Base-by-base conservation (phyloP, 2,888 invertebrate genomes). In the Antheraea assamensis region DNA sequence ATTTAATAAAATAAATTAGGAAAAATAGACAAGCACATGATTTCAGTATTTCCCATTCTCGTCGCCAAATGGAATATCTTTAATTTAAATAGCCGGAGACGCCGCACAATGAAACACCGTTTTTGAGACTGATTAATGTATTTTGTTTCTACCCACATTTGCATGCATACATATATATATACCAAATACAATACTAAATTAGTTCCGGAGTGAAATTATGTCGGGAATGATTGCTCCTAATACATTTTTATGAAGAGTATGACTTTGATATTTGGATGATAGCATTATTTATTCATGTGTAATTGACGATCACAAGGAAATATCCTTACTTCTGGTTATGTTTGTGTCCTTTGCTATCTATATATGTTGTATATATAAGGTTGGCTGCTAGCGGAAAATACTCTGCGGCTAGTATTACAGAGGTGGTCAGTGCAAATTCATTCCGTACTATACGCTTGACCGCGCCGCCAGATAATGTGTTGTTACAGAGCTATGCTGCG, bases 381-480 rank as follows among this genome's bases (percentile, higher is more conserved):
- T 21, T 73, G 27, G 70, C 21, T 27, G 58, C 42, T 58, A 42
- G 73, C 27, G 47, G 61, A 73, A 64, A 61, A 31, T n/a, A 68
- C 31, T 61, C 61, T 68, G 66, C 21, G 66, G 66, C 35, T 24
- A 68, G 66, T 68, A 68, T 68, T 68, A 68, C 61, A 61, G 66
- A 31, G 66, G 31, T 77, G 76, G 77, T 75, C 78, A 76, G 80
- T 86, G 87, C 87, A 85, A 90, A 90, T 89, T 86, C 89, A 88
- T 87, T 87, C 81, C 85, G 82, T 75, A 77, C 79, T 81, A 81
- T 83, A 84, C 85, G 88, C 85, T 88, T 86, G 90, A 87, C 90
- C 90, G 87, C 85, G 78, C 81, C 78, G 79, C 78, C 83, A 90
- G 91, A 92, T 92, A 92, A 87, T 90, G 86, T 87, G 87, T 88